A percentile compares a stretch with the other conserved stretches of the same genome.
Evolutionary conservation across 2,888 invertebrate species (phyloP).

Genomic region (Myopa tessellatipennis): DNA sequence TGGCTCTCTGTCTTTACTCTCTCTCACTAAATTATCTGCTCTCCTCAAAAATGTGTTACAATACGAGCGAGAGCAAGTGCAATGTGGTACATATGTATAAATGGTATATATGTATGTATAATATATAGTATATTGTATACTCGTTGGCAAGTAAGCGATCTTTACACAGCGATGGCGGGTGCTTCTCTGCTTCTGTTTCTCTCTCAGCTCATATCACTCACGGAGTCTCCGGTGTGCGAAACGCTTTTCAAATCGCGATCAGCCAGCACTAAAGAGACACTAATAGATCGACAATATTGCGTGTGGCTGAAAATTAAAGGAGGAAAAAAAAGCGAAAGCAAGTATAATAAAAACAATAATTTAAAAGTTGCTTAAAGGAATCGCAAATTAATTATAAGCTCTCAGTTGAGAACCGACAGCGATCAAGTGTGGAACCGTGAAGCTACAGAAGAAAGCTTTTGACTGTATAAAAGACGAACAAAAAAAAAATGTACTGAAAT

Average conservation of each 20-base stretch:
- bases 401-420: slow-evolving; percentile 55
- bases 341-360: slow-evolving; percentile 42
- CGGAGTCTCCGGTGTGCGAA: slow-evolving; percentile 6
- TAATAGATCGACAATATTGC: not conserved
- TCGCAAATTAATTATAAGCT: slow-evolving; percentile 54
- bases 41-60: not conserved
- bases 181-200: too few relatives aligned
- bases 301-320: slow-evolving; percentile 13
- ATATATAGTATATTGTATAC: too few relatives aligned
- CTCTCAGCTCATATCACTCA: not conserved
- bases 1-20: not conserved
- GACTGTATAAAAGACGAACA: slow-evolving; percentile 28
- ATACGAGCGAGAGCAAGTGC: not conserved
- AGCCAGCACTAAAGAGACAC: not conserved
- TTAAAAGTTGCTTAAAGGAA: slow-evolving; percentile 55
- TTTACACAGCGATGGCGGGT: too few relatives aligned
- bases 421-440: slow-evolving; percentile 50
- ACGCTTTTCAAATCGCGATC: slow-evolving; percentile 21
- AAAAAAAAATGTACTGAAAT: not conserved
- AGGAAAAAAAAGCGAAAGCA: slow-evolving; percentile 17
- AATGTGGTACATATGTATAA: not conserved
- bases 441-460: slow-evolving; percentile 41
- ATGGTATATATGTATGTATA: not conserved
- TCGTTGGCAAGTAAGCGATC: too few relatives aligned
- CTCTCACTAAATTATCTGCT: not conserved